These are phyloP conservation scores for Cryptotermes secundus DNA, from an alignment of 1,140 invertebrate species.

Conservation along the genomic window DNA sequence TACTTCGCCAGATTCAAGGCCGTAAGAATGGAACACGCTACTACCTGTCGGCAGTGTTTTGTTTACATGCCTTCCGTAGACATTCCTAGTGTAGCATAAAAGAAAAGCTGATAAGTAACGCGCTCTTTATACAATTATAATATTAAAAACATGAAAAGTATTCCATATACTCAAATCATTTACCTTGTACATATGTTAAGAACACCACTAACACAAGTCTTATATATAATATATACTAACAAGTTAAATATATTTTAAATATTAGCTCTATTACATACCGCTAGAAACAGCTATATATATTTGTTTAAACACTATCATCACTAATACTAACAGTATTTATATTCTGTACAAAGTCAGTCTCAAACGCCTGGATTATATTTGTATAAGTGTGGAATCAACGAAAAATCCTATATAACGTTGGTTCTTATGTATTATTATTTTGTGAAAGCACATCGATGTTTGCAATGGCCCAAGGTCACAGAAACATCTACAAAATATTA, in stretches of 20 bases:
- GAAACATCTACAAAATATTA: too few relatives aligned
- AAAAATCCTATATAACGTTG: not conserved
- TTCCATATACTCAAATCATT: not conserved
- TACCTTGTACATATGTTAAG: not conserved
- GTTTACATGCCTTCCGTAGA: too few relatives aligned
- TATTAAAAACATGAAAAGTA: not conserved
- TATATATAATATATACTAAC: not conserved
- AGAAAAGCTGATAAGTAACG: too few relatives aligned
- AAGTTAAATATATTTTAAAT: not conserved
- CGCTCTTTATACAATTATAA: too few relatives aligned
- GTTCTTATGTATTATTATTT: not conserved
- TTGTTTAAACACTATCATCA: not conserved
- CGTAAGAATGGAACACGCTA: too few relatives aligned
- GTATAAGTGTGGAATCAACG: not conserved
- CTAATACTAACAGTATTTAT: not conserved
- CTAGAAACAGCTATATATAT: not conserved
- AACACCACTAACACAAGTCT: not conserved
- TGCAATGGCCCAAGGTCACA: too few relatives aligned
- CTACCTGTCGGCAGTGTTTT: too few relatives aligned
- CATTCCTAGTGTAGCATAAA: too few relatives aligned
- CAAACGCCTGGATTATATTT: not conserved
- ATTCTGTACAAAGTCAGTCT: slow-evolving; percentile 17
- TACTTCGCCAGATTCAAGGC: too few relatives aligned
- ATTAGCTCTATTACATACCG: not conserved
- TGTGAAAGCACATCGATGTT: not conserved